phyloP scores from a whole-genome alignment of 2,797 vertebrate genomes.

The Oophaga sylvatica region DNA sequence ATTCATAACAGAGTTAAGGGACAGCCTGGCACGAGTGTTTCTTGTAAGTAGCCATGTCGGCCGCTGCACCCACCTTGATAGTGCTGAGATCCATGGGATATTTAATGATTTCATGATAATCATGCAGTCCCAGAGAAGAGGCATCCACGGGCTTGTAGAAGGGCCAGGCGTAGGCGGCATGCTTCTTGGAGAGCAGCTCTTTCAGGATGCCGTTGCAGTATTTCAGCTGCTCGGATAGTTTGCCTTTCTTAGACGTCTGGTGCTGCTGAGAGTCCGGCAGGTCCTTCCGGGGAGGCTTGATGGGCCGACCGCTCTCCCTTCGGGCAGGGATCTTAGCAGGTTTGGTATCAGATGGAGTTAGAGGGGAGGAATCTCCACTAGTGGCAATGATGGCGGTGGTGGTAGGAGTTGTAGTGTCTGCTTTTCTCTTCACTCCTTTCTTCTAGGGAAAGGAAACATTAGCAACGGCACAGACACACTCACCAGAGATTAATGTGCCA shows the following conservation, averaged over 20 bases:
- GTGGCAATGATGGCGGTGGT: conserved; percentile 85
- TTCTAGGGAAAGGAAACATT: conserved; percentile 71
- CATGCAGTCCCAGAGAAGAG: conserved; percentile 87
- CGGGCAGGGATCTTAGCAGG: conserved; percentile 84
- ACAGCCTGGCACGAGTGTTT: not conserved
- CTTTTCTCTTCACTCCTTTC: conserved; percentile 88
- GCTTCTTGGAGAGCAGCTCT: conserved; percentile 94
- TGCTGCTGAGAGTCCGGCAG: conserved; percentile 76
- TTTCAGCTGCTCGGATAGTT: conserved; percentile 82
- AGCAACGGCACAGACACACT: not conserved
- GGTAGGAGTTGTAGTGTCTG: conserved; percentile 82
- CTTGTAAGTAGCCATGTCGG: not conserved
- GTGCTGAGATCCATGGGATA: conserved; percentile 97
- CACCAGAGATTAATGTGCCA: no score
- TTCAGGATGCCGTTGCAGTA: conserved; percentile 88
- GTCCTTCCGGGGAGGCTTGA: conserved; percentile 81
- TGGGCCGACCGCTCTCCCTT: conserved; percentile 78
- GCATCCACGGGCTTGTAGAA: conserved; percentile 94
- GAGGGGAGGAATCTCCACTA: conserved; percentile 78
- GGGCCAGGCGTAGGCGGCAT: conserved; percentile 90
- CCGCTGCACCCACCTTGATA: conserved; percentile 80
- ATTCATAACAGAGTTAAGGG: not conserved
- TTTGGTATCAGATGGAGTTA: conserved; percentile 74
- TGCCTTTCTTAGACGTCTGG: conserved; percentile 72
- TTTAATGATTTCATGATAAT: conserved; percentile 97